Evolutionary conservation across 2,888 invertebrate species (phyloP).

Genomic region (Temnothorax rugatulus): DNA sequence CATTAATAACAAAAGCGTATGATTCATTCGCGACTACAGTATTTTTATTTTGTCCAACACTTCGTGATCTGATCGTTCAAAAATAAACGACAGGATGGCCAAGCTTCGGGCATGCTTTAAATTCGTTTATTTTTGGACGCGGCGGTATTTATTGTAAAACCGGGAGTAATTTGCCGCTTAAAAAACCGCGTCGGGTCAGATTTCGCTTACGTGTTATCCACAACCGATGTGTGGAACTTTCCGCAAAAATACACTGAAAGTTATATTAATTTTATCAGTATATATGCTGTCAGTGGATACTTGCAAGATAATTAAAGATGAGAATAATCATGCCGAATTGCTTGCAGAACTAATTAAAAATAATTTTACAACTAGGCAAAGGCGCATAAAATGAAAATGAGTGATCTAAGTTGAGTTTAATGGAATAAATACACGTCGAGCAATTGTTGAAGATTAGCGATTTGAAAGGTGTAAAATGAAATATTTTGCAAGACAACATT

Average conservation of each 20-base stretch:
- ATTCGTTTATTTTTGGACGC: constrained; percentile 31
- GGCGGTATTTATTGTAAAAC: constrained; percentile 1
- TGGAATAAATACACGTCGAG: neutral
- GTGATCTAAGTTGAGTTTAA: neutral
- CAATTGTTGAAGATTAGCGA: neutral
- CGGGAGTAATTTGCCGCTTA: neutral
- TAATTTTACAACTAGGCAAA: neutral
- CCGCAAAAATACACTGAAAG: neutral
- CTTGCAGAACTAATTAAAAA: neutral
- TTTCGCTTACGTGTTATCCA: neutral
- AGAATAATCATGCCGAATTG: neutral
- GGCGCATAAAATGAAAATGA: neutral
- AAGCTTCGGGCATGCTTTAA: neutral
- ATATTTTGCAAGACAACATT: neutral
- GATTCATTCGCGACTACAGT: neutral
- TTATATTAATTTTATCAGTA: constrained; percentile 3
- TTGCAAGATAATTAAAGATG: neutral
- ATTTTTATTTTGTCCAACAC: constrained; percentile 7
- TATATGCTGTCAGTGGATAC: neutral
- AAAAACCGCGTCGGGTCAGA: neutral
- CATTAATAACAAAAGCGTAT: neutral
- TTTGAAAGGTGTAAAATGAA: neutral
- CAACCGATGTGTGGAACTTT: neutral
- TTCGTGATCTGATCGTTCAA: neutral
- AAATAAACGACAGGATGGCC: constrained; percentile 16